phyloP scores from a whole-genome alignment of 1,140 invertebrate species.

The Temnothorax nylanderi region DNA sequence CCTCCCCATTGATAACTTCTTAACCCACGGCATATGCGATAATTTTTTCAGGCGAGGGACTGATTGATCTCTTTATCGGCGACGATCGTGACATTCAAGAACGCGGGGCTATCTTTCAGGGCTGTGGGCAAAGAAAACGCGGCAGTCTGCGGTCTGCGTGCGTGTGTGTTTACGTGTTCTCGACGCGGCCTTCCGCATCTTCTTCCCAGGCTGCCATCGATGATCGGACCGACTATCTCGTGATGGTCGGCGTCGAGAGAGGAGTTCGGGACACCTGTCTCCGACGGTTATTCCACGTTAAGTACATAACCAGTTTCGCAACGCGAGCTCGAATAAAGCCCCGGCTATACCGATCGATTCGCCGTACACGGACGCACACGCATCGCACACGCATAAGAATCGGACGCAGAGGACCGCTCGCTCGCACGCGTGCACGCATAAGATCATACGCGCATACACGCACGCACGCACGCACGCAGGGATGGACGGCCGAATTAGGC shows the following conservation, averaged over 20 bases:
- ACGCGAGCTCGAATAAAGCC: conserved; percentile 56
- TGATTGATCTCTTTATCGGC: conserved; percentile 57
- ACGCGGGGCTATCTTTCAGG: not conserved
- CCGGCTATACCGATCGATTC: conserved; percentile 48
- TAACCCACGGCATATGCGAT: not conserved
- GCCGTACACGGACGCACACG: not conserved
- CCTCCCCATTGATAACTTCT: not conserved
- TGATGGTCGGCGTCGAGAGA: conserved; percentile 36
- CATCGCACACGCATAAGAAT: conserved; percentile 1
- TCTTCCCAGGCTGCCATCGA: conserved; percentile 54
- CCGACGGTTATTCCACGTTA: conserved; percentile 69
- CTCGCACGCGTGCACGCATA: not conserved
- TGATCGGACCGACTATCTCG: conserved; percentile 18
- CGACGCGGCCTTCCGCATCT: conserved; percentile 46
- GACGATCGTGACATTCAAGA: conserved; percentile 41
- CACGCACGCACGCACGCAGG: not conserved
- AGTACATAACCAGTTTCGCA: conserved; percentile 73
- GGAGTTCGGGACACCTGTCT: conserved; percentile 70
- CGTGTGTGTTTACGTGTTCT: conserved; percentile 26
- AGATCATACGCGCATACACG: not conserved
- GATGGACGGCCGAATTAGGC: conserved; percentile 41
- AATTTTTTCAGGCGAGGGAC: conserved; percentile 9
- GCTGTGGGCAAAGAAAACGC: conserved; percentile 14
- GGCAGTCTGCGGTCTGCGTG: not conserved
- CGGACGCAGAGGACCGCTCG: not conserved